Evolutionary conservation across 2,888 invertebrate genomes (phyloP).

Genomic region (Cheilosia soror): DNA sequence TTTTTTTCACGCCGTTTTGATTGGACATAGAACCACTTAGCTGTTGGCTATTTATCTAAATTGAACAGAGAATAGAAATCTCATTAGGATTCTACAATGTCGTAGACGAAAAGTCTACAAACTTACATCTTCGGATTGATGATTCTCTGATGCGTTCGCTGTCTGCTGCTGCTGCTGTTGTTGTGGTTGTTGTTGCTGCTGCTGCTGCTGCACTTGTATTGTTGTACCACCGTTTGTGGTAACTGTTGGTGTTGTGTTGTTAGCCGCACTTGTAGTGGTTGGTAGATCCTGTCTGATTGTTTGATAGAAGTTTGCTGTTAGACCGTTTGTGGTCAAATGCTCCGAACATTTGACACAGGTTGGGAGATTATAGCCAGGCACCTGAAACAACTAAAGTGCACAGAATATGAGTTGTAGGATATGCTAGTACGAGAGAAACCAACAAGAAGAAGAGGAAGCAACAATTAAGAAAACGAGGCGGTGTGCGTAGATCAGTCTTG

Average conservation of each 20-base stretch:
- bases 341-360: slow-evolving; percentile 84
- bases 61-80: slow-evolving; percentile 62
- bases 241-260: slow-evolving; percentile 78
- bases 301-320: slow-evolving; percentile 80
- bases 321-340: slow-evolving; percentile 82
- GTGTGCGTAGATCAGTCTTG: slow-evolving; percentile 59
- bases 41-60: slow-evolving; percentile 76
- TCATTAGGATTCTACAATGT: slow-evolving; percentile 55
- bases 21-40: slow-evolving; percentile 71
- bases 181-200: slow-evolving; percentile 69
- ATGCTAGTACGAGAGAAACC: slow-evolving; percentile 7
- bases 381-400: slow-evolving; percentile 82
- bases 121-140: slow-evolving; percentile 80
- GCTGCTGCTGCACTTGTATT: slow-evolving; percentile 75
- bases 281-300: slow-evolving; percentile 79
- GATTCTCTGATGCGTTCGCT: slow-evolving; percentile 81
- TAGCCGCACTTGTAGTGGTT: slow-evolving; percentile 78
- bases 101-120: not conserved
- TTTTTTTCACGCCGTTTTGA: slow-evolving; percentile 79
- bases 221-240: slow-evolving; percentile 75
- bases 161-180: slow-evolving; percentile 78
- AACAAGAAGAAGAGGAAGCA: slow-evolving; percentile 61
- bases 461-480: slow-evolving; percentile 48
- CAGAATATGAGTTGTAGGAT: slow-evolving; percentile 44
- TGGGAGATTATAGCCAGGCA: slow-evolving; percentile 83